A percentile compares a stretch with the other conserved stretches of the same genome.
Evolutionary conservation across 2,888 invertebrate genomes (phyloP).

Genomic region (Orthosia incerta): DNA sequence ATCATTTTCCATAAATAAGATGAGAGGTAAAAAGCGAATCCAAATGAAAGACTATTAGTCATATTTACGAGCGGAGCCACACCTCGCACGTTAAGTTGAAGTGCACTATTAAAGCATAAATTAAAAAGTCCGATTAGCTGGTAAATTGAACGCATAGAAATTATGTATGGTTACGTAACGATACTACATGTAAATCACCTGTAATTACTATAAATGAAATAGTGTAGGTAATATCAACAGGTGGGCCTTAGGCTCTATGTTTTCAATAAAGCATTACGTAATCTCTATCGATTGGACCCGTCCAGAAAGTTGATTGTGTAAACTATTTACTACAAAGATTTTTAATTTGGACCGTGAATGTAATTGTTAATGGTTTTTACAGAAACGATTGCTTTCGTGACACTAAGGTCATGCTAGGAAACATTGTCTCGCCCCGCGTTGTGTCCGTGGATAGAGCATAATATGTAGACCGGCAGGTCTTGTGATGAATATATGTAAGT

Average conservation of each 20-base stretch:
- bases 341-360: constrained; percentile 53
- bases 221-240: constrained; percentile 63
- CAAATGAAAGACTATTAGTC: constrained; percentile 63
- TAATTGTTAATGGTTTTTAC: constrained; percentile 35
- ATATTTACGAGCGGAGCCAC: constrained; percentile 68
- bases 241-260: constrained; percentile 64
- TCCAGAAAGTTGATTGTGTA: constrained; percentile 63
- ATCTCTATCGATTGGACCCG: constrained; percentile 40
- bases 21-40: constrained; percentile 53
- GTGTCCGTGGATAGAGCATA: background rate
- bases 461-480: background rate
- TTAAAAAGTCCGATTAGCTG: constrained; percentile 72
- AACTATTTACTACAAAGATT: constrained; percentile 50
- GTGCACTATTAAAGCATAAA: constrained; percentile 75
- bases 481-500: background rate
- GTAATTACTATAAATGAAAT: constrained; percentile 67
- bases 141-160: constrained; percentile 74
- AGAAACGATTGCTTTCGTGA: constrained; percentile 40
- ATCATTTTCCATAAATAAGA: constrained; percentile 41
- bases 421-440: background rate
- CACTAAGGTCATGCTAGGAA: constrained; percentile 44
- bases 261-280: constrained; percentile 64
- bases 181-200: constrained; percentile 73
- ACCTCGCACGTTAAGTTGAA: constrained; percentile 68
- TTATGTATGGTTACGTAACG: constrained; percentile 74